A percentile compares a stretch with the other conserved stretches of the same genome.
Evolutionary conservation across 2,113 vertebrate genomes (phyloP).

Genomic region (Cercocebus atys): DNA sequence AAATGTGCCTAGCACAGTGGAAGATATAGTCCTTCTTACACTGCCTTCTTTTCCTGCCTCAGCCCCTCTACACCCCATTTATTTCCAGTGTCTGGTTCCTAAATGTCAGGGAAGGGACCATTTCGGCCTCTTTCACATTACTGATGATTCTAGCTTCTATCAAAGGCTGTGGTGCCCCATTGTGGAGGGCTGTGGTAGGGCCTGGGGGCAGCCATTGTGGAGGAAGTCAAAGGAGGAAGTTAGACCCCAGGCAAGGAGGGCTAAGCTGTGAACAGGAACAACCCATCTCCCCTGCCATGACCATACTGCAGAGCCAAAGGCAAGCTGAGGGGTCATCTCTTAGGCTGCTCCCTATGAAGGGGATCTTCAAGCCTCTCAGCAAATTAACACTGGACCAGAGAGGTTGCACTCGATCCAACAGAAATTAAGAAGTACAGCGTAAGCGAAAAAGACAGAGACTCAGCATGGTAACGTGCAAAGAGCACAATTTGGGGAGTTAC

Average conservation of each 20-base stretch:
- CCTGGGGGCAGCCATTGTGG: rapidly evolving
- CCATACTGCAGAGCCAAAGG: neutral
- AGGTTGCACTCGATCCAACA: neutral
- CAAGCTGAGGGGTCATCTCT: neutral
- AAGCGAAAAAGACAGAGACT: neutral
- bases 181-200: neutral
- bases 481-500: rapidly evolving
- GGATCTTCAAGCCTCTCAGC: neutral
- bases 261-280: neutral
- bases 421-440: neutral
- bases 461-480: neutral
- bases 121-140: neutral
- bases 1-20: neutral
- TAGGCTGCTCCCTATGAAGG: too few relatives aligned
- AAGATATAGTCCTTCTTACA: neutral
- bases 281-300: neutral
- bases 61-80: rapidly evolving
- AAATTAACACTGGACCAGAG: neutral
- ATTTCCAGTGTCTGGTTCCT: neutral
- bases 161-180: neutral
- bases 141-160: neutral
- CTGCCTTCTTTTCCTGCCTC: neutral
- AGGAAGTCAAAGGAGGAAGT: neutral
- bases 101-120: neutral
- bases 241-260: neutral